Conservation (phyloP, 2,888 invertebrate species). For the Cyaniris semiargus region DNA sequence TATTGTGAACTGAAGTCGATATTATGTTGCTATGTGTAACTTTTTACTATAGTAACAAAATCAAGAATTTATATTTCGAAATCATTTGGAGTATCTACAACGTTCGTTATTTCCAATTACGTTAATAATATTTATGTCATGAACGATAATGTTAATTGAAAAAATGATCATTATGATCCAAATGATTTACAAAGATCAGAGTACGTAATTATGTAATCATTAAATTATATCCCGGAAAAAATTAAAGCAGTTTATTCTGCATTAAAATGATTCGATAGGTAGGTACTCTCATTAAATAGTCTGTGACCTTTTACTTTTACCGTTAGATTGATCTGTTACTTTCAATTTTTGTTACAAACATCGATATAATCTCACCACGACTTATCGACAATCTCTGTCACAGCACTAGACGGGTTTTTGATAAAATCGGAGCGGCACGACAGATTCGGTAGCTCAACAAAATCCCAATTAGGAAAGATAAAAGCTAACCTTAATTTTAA, state of each 20-base stretch:
- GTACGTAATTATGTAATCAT: not conserved
- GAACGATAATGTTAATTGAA: too few relatives aligned
- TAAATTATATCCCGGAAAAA: not conserved
- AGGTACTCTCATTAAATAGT: not conserved
- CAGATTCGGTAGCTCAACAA: slow-evolving; percentile 41
- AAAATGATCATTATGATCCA: too few relatives aligned
- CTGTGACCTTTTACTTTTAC: slow-evolving; percentile 28
- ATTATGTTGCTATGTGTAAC: too few relatives aligned
- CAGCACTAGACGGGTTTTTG: slow-evolving; percentile 56
- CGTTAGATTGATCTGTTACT: slow-evolving; percentile 41
- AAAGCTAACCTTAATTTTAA: not conserved
- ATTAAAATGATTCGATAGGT: not conserved
- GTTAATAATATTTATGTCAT: too few relatives aligned
- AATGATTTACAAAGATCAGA: too few relatives aligned
- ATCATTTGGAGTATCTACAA: too few relatives aligned
- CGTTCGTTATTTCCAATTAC: too few relatives aligned
- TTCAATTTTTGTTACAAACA: slow-evolving; percentile 38
- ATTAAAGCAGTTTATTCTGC: too few relatives aligned
- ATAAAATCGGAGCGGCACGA: slow-evolving; percentile 44
- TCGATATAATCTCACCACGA: slow-evolving; percentile 40
- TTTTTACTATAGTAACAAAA: too few relatives aligned
- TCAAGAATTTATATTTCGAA: too few relatives aligned
- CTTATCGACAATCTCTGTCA: slow-evolving; percentile 62
- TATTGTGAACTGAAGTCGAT: too few relatives aligned
- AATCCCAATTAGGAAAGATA: slow-evolving; percentile 41